These are phyloP conservation scores for Ditylenchus dipsaci DNA, from an alignment of 1,140 invertebrate species.

Conservation along the genomic window DNA sequence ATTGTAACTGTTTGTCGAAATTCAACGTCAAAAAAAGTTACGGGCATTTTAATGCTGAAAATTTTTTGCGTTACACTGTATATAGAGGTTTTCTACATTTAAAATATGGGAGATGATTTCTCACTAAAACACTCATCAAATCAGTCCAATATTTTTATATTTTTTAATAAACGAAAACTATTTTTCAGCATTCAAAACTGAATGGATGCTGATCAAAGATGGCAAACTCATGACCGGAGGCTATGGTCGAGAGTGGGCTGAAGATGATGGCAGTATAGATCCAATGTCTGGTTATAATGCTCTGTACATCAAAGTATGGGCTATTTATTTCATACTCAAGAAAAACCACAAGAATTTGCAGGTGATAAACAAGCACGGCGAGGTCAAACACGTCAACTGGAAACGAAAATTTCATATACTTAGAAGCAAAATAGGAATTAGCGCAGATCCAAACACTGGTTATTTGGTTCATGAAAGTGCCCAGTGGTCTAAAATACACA, in stretches of 20 bases:
- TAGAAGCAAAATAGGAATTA: slow-evolving; percentile 10
- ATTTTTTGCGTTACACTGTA: no score
- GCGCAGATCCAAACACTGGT: slow-evolving; percentile 62
- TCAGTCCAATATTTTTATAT: neutral
- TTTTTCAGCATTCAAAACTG: slow-evolving; percentile 31
- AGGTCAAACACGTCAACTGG: slow-evolving; percentile 28
- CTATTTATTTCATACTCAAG: neutral
- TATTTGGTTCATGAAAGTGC: slow-evolving; percentile 93
- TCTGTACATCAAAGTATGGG: slow-evolving; percentile 22
- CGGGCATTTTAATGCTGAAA: no score
- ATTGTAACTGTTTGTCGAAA: no score
- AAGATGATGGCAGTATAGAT: slow-evolving; percentile 3
- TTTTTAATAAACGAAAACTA: neutral
- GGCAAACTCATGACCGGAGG: slow-evolving; percentile 4
- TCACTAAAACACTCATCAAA: no score
- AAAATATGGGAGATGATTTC: no score
- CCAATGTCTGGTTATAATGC: slow-evolving; percentile 18
- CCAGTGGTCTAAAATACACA: slow-evolving; percentile 75
- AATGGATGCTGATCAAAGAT: slow-evolving; percentile 32
- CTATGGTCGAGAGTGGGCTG: slow-evolving; percentile 35
- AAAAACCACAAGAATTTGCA: neutral
- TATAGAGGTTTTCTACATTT: no score
- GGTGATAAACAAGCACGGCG: slow-evolving; percentile 18
- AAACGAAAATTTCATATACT: slow-evolving; percentile 3
- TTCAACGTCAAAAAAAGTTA: no score